Evolutionary conservation across 2,113 vertebrate genomes (phyloP), one percentile per base, ranked within the genome.

Genomic region (Anguilla japonica): DNA sequence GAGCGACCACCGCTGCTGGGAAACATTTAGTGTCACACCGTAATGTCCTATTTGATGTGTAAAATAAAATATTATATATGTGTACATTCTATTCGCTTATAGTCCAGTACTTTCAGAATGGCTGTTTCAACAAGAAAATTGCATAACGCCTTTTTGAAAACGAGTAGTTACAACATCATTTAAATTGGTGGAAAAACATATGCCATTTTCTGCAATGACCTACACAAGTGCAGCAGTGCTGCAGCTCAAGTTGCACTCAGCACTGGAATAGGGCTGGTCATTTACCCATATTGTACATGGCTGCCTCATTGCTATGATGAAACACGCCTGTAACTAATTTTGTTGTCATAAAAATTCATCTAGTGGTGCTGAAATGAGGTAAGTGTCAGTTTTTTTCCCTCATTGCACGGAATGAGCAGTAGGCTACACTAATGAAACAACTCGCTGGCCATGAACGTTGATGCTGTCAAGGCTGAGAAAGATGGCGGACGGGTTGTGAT

Each of bases 401-500:
- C 50, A 53, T 26, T 79, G 41, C 34, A 79, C 9, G 14, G 41
- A 75, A 75, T 13, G 39, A 83, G 2, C 41, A 63, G 41, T 15
- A 34, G 34, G 34, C 34, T 34, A n/a, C n/a, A 16, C 46, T 41
- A 34, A 29, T 29, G 39, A 41, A 78, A 79, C 79, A 63, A 2
- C 41, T 22, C 89, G 89, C 87, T 6, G n/a, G 83, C 29, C 20
- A 63, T 60, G 13, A 87, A 84, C 50, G 26, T 63, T 39, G 41
- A 39, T 50, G 60, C 41, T 29, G 60, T n/a, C 41, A 83, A 89
- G 88, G 90, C 89, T 92, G 86, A 93, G 91, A 94, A 96, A 96
- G 94, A 96, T 96, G 96, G 96, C 96, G 95, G 93, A 93, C 91
- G 92, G 92, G 91, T 94, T 93, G 91, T 89, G 92, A 91, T 91